Evolutionary conservation across 2,888 invertebrate species (phyloP), one percentile per base, ranked within the genome.

Genomic region (Melanostoma mellinum): DNA sequence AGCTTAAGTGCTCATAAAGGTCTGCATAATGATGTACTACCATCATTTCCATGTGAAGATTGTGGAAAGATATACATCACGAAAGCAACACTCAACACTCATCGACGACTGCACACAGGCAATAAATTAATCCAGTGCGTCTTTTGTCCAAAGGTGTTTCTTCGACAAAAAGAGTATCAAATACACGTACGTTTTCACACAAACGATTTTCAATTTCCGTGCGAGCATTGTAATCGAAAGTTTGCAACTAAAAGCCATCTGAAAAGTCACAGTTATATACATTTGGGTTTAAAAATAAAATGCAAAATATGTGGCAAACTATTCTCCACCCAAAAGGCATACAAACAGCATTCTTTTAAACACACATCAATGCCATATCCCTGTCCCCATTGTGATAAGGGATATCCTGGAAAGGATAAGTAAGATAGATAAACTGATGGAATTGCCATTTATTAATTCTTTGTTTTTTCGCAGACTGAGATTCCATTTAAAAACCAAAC

Each of bases 101-200:
- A 60, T 10, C 8, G 36, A 44, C 42, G 5, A 10, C 44, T 32
- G 44, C 58, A 60, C 44, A 60, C 42, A 44, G 58, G 58, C 6
- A 9, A 9, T 2, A 6, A 20, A 20, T 20, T 33, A 33, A 44
- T 60, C 33, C 42, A 60, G 9, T 60, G 58, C 10, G 30, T 60
- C 10, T n/a, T 44, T n/a, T 60, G 58, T 8, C 69, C 69, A 5
- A 77, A 77, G 38, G 55, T 56, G 53, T 77, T 77, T 32, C 20
- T 63, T 32, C 53, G 56, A 30, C 56, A 67, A 35, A 53, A 46
- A 10, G 78, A 65, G 46, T 73, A 67, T n/a, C 67, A 72, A 72
- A 38, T 73, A 35, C 78, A 78, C 5, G 6, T 67, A 3, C 72
- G 78, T 6, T 78, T 78, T 42, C 78, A 78, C 30, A 73, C 78